Conservation (phyloP, 2,888 invertebrate genomes). For the Imbricaverruca yamaguchii region DNA sequence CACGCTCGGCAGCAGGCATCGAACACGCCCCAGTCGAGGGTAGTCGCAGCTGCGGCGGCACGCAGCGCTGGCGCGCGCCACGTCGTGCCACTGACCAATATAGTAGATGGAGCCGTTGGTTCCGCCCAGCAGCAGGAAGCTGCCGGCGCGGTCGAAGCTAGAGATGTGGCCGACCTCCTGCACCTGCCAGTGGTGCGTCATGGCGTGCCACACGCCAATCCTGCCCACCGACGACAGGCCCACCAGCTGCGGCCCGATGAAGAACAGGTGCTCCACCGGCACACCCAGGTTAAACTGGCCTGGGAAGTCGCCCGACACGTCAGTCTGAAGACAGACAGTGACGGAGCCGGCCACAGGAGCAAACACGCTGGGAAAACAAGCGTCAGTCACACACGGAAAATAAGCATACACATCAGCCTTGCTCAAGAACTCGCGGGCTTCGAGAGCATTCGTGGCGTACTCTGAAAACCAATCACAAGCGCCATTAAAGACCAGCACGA, state of each 20-base stretch:
- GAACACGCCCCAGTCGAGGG: no score
- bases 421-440: no score
- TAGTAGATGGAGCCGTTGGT: slow-evolving; percentile 95
- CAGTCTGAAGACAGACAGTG: no score
- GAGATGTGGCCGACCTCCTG: slow-evolving; percentile 93
- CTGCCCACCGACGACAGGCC: slow-evolving; percentile 86
- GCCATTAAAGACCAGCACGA: no score
- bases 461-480: no score
- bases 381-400: slow-evolving; percentile 17
- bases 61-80: no score
- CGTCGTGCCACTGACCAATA: slow-evolving; percentile 58
- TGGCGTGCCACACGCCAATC: slow-evolving; percentile 99
- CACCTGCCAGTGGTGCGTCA: slow-evolving; percentile 98
- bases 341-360: no score
- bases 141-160: slow-evolving; percentile 94
- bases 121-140: slow-evolving; percentile 87
- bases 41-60: no score
- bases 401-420: no score
- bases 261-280: slow-evolving; percentile 89
- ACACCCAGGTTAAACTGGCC: slow-evolving; percentile 87
- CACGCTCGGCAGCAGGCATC: no score
- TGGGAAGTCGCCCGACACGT: slow-evolving; percentile 37
- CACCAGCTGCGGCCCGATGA: slow-evolving; percentile 96
- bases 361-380: not conserved
- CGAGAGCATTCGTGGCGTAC: no score